Evolutionary conservation across 1,140 invertebrate species (phyloP), one percentile per base, ranked within the genome.

Genomic region (Centruroides vittatus): DNA sequence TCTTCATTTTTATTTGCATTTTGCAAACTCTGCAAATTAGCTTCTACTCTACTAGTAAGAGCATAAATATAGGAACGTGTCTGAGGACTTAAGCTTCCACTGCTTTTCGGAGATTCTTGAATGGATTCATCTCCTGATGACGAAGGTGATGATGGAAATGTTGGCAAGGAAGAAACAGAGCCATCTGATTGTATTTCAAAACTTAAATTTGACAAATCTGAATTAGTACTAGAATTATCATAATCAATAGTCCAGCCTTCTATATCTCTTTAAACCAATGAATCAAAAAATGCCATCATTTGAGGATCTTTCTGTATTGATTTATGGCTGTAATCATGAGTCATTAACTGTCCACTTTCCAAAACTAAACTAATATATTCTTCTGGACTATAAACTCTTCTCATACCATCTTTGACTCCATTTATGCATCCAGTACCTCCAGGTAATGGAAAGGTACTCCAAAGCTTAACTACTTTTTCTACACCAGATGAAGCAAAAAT

Each of bases 211-310:
- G 60, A 35, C 41, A 51, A 35, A 12, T 67, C 65, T 47, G 49
- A 47, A 47, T 55, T 59, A 34, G 51, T 60, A 53, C 58, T 57
- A 35, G 64, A 64, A 9, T 53, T 34, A 56, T 53, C 61, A 46
- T 65, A 69, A 61, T 71, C 69, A 7, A 66, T 67, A 8, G 67
- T 70, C 67, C 65, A 66, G 1, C 74, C 86, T 73, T 92, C 88
- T 51, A 93, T 82, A 73, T 94, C 90, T 23, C 87, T 79, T 72
- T 94, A 90, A 41, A 65, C 55, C 1, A 95, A 73, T 4, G 89
- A 91, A 76, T 96, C 92, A 70, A 96, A 96, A 74, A 95, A 95
- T 34, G 92, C 92, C 84, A 96, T 88, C 92, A 96, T 95, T 54
- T 88, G 79, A 2, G 88, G 85, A 75, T 96, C 92, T 75, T 96